Evolutionary conservation across 2,888 invertebrate species (phyloP), one percentile per base, ranked within the genome.

Genomic region (Diaphora mendica): DNA sequence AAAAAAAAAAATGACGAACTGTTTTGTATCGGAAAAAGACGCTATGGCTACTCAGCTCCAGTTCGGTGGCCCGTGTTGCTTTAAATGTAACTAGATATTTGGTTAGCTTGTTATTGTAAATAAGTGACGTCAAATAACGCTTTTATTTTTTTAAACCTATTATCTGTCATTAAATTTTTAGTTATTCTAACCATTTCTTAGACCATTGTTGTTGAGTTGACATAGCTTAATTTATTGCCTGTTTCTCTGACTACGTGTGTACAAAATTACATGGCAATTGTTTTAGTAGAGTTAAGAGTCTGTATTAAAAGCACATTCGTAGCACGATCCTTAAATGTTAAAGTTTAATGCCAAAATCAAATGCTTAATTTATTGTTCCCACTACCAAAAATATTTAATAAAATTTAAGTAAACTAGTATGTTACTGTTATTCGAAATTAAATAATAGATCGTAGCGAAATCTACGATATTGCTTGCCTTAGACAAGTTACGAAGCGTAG

Each of bases 401-500:
- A 5, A 30, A 26, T 59, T 26, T 26, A 3, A 30, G 26, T 30
- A 4, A 26, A 59, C 26, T 2, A 26, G 26, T 59, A 8, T 59
- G 0, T 2, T 30, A 62, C 30, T 30, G 7, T 30, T 62, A 30
- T 8, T 62, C 4, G 15, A 62, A 15, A 62, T 17, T 17, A 62
- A 62, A 62, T 7, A 59, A 59, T 3, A 59, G 1, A 15, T 62
- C 15, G 26, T 26, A 26, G 26, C n/a, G 26, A 59, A 15, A n/a
- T 3, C 59, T 30, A 30, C 26, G 30, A 5, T 17, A 30, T 26
- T 30, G 8, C 30, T 26, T 30, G 30, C 30, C 15, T 26, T 64
- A 65, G 75, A 72, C 30, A 9, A 30, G 81, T 81, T 81, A 81
- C 81, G 75, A 70, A n/a, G 59, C 76, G 82, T 80, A 84, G 80